These are phyloP conservation scores for Syngnathus rostellatus DNA, from an alignment of 2,797 vertebrate species.

Conservation along the genomic window DNA sequence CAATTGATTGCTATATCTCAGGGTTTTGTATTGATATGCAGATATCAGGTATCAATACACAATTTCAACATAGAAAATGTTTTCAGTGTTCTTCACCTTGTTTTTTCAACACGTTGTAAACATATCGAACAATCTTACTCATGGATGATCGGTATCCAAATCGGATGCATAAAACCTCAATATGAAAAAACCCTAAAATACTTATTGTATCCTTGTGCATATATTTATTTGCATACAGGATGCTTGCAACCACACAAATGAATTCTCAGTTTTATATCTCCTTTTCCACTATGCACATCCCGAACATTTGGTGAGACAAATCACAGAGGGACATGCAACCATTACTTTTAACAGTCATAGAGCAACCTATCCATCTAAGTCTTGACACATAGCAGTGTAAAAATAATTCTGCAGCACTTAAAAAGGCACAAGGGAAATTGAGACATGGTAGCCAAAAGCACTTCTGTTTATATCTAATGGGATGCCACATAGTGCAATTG, in stretches of 20 bases:
- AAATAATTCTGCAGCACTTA: slow-evolving; percentile 60
- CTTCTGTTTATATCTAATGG: slow-evolving; percentile 53
- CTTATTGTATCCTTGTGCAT: background rate
- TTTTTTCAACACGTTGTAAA: too few relatives aligned
- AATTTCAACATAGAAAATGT: too few relatives aligned
- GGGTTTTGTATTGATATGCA: background rate
- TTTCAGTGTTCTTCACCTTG: too few relatives aligned
- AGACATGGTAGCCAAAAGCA: slow-evolving; percentile 53
- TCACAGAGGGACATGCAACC: slow-evolving; percentile 43
- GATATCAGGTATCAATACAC: too few relatives aligned
- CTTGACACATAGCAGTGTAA: slow-evolving; percentile 49
- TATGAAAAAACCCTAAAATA: background rate
- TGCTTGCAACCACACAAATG: background rate
- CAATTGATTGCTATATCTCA: background rate
- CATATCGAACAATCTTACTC: too few relatives aligned
- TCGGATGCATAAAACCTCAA: too few relatives aligned
- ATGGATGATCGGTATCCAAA: too few relatives aligned
- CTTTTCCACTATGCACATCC: background rate
- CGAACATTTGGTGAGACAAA: slow-evolving; percentile 40
- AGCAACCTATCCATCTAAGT: slow-evolving; percentile 43
- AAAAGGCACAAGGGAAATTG: slow-evolving; percentile 46
- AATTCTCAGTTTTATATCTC: background rate
- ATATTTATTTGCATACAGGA: background rate
- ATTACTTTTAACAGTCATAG: slow-evolving; percentile 37
- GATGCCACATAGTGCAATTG: background rate